Evolutionary conservation across 2,888 invertebrate species (phyloP), one percentile per base, ranked within the genome.

Genomic region (Plagiodera versicolora): DNA sequence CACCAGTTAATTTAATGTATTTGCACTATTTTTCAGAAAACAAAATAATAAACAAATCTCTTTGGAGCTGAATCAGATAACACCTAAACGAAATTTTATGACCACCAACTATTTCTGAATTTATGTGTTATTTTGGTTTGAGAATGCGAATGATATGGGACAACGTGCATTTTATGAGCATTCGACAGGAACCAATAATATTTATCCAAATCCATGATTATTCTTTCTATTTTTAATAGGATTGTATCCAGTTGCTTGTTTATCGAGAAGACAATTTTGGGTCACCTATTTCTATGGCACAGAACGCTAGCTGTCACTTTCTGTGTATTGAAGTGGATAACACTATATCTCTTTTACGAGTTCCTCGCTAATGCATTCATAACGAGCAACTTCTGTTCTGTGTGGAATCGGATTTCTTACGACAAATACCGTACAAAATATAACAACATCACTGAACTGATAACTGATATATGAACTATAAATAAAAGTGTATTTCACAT

Each of bases 91-190:
- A 20, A 52, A 52, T 58, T 64, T 64, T 56, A 64, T 53, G 53
- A 35, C 64, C 58, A 64, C 58, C 64, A 61, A 58, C 55, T 58
- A 58, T 61, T 60, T 58, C 50, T 53, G 58, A 64, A 61, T 64
- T 64, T 64, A 64, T 64, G 59, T 59, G 58, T 63, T 62, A 64
- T 64, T 61, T 61, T 56, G 64, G 46, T 63, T 63, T 59, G 14
- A 63, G 60, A 58, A 58, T 49, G 56, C 58, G 61, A 64, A 61
- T 64, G 64, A 64, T 64, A 64, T 56, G 61, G 58, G 64, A 64
- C 64, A 64, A 64, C 64, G 39, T 61, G 61, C 58, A 64, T 55
- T 64, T 63, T 58, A 61, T 58, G 60, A 35, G 47, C 51, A 56
- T 39, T 10, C 56, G 60, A 60, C 58, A 60, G 46, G 52, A 55